A percentile compares a stretch with the other conserved stretches of the same genome.
phyloP scores from a whole-genome alignment of 1,140 invertebrate species.

The Chymomyza costata region DNA sequence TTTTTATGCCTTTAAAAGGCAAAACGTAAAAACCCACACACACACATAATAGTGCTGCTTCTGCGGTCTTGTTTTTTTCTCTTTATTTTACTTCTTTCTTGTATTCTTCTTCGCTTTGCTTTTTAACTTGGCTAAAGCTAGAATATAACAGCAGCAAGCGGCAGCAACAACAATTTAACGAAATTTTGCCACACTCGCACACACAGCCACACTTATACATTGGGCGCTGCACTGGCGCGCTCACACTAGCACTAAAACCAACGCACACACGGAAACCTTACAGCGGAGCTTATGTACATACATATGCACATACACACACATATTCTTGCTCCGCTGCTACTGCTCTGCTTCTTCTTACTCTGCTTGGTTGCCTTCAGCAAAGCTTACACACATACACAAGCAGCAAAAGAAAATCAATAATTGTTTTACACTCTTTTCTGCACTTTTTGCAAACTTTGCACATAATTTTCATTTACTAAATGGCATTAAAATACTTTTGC shows the following conservation, averaged over 20 bases:
- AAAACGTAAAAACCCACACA: slow-evolving; percentile 44
- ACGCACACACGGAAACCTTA: slow-evolving; percentile 52
- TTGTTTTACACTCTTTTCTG: slow-evolving; percentile 53
- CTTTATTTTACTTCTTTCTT: slow-evolving; percentile 28
- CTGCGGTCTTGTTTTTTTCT: slow-evolving; percentile 29
- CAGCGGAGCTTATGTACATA: slow-evolving; percentile 66
- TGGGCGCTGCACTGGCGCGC: slow-evolving; percentile 1
- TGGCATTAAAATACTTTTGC: slow-evolving; percentile 18
- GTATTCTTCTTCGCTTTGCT: slow-evolving; percentile 35
- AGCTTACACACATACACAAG: too few species aligned
- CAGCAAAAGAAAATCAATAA: slow-evolving; percentile 67
- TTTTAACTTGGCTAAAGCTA: slow-evolving; percentile 64
- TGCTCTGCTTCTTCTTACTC: slow-evolving; percentile 54
- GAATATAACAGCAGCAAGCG: slow-evolving; percentile 60
- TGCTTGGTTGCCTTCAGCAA: slow-evolving; percentile 25
- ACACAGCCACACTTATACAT: slow-evolving; percentile 9
- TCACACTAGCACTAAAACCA: slow-evolving; percentile 15
- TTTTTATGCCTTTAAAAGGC: slow-evolving; percentile 48
- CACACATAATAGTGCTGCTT: slow-evolving; percentile 25
- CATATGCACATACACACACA: too few species aligned
- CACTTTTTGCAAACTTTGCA: slow-evolving; percentile 31
- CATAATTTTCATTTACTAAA: slow-evolving; percentile 15
- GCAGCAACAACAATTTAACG: slow-evolving; percentile 41
- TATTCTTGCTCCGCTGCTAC: slow-evolving; percentile 56
- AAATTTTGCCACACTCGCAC: slow-evolving; percentile 50